These are phyloP conservation scores for Glaucidium brasilianum DNA, from an alignment of 2,113 vertebrate species.

Conservation along the genomic window DNA sequence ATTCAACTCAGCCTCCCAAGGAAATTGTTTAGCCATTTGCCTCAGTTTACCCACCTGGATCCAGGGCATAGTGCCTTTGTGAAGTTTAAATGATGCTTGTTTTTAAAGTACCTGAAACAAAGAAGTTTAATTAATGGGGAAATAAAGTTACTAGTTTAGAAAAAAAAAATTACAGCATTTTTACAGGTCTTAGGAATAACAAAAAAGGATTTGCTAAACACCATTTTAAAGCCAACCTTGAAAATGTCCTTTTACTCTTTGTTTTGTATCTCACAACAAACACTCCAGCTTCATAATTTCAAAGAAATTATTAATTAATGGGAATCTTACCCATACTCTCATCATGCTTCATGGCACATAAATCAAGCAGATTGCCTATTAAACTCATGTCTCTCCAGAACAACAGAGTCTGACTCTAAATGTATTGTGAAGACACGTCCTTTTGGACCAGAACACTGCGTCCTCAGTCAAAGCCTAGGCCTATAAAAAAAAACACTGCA, in stretches of 20 bases:
- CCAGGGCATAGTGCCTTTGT: background rate
- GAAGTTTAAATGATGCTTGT: background rate
- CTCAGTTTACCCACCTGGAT: background rate
- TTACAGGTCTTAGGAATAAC: background rate
- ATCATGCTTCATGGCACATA: slow-evolving; percentile 28
- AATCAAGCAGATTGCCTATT: slow-evolving; percentile 55
- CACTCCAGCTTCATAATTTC: background rate
- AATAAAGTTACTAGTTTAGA: background rate
- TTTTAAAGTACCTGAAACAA: background rate
- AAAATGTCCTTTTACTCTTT: background rate
- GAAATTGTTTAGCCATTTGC: background rate
- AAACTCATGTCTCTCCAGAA: background rate
- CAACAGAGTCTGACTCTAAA: background rate
- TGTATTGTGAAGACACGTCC: background rate
- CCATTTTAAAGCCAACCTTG: background rate
- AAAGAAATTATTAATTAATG: slow-evolving; percentile 20
- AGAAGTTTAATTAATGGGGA: background rate
- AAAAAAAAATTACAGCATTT: background rate
- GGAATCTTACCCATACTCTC: background rate
- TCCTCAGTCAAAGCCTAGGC: background rate
- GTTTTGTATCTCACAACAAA: background rate
- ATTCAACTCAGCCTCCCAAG: background rate
- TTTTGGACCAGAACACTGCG: background rate
- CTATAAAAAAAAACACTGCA: background rate
- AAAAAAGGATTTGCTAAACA: background rate